phyloP scores from a whole-genome alignment of 2,888 invertebrate genomes.

The Agapetus fuscipes region DNA sequence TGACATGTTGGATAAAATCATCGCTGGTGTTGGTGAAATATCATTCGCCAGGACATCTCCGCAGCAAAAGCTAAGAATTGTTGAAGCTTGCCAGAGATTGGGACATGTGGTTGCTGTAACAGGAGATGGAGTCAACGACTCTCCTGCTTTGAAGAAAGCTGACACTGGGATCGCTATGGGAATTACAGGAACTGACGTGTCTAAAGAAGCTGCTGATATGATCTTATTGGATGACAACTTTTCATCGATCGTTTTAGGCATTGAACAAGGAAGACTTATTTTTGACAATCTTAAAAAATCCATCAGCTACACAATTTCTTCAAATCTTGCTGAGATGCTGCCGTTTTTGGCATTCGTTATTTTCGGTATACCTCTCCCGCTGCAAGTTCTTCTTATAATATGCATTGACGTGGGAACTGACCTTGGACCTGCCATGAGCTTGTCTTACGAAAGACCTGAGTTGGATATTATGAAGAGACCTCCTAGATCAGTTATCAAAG shows the following conservation, averaged over 20 bases:
- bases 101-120: constrained; percentile 79
- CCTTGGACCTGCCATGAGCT: constrained; percentile 66
- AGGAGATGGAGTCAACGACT: constrained; percentile 84
- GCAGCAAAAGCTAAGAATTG: constrained; percentile 57
- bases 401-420: constrained; percentile 73
- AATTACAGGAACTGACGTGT: constrained; percentile 66
- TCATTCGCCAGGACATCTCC: constrained; percentile 66
- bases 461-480: constrained; percentile 61
- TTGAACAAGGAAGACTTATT: constrained; percentile 72
- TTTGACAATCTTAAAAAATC: constrained; percentile 83
- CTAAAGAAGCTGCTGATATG: constrained; percentile 88
- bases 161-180: constrained; percentile 79
- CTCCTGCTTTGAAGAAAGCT: constrained; percentile 77
- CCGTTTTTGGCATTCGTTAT: constrained; percentile 70
- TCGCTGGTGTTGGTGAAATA: constrained; percentile 55
- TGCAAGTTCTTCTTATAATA: constrained; percentile 51
- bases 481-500: constrained; percentile 42
- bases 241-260: constrained; percentile 76
- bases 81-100: constrained; percentile 70
- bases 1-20: constrained; percentile 45
- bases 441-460: constrained; percentile 68
- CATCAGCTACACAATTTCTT: constrained; percentile 74
- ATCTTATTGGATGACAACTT: constrained; percentile 83
- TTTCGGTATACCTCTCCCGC: constrained; percentile 58
- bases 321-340: constrained; percentile 76